Evolutionary conservation across 2,888 invertebrate species (phyloP).

Genomic region (Thysanoteuthis rhombus): DNA sequence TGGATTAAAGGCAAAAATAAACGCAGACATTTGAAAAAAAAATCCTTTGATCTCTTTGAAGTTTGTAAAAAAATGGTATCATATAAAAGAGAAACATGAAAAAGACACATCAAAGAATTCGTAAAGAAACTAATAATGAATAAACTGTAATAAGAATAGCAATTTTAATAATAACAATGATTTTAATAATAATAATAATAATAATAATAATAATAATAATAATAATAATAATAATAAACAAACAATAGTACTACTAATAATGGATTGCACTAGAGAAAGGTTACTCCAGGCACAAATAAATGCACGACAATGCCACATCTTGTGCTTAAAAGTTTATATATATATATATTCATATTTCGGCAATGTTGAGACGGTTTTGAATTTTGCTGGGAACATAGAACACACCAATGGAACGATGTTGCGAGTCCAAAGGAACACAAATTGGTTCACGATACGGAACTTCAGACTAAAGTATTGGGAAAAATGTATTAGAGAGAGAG

Average conservation of each 20-base stretch:
- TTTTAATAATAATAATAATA: neutral
- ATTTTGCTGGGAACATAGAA: neutral
- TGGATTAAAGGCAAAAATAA: too few species aligned
- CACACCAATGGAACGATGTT: neutral
- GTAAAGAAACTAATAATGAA: neutral
- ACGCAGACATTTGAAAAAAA: too few species aligned
- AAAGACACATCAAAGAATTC: too few species aligned
- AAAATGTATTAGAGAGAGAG: too few species aligned
- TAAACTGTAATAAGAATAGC: neutral
- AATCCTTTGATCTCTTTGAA: too few species aligned
- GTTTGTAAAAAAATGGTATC: too few species aligned
- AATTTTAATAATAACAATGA: too few species aligned
- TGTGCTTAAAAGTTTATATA: neutral
- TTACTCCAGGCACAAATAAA: neutral
- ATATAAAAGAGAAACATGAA: too few species aligned
- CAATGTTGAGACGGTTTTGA: neutral
- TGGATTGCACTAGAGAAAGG: neutral
- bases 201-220: neutral
- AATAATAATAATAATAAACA: neutral
- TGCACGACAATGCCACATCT: neutral
- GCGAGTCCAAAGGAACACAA: neutral
- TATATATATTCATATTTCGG: too few species aligned
- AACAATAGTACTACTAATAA: neutral
- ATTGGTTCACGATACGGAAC: neutral
- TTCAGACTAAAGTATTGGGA: too few species aligned